Evolutionary conservation across 2,888 invertebrate genomes (phyloP).

Genomic region (Lycocerus yunnanus): DNA sequence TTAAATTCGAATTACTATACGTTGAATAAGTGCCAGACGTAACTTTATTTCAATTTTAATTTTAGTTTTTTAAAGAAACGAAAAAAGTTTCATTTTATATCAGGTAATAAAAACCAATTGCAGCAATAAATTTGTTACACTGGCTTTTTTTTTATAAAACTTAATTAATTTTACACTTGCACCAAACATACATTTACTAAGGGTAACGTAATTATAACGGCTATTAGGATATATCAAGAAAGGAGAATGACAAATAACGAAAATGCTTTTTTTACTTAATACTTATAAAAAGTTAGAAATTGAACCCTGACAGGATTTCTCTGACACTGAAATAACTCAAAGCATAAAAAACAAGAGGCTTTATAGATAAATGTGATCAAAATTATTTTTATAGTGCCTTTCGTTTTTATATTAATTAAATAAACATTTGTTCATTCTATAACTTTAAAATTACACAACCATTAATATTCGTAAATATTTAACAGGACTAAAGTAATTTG

Average conservation of each 20-base stretch:
- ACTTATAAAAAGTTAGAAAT: background rate
- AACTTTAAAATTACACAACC: background rate
- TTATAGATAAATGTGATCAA: background rate
- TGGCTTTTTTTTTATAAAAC: background rate
- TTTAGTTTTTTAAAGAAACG: background rate
- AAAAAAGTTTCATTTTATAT: background rate
- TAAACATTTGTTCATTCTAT: background rate
- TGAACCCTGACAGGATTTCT: background rate
- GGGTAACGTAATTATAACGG: background rate
- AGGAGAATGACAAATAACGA: background rate
- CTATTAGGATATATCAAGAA: background rate
- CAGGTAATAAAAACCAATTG: background rate
- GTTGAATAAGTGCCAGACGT: background rate
- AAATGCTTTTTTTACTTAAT: background rate
- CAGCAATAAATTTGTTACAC: background rate
- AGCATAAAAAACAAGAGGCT: background rate
- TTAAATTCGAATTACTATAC: background rate
- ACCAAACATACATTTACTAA: background rate
- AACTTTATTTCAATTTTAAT: background rate
- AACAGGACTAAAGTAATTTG: background rate
- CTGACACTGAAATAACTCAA: background rate
- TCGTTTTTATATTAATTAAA: background rate
- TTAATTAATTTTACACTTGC: background rate
- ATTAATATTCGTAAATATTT: background rate
- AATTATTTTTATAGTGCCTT: background rate